Evolutionary conservation across 1,140 invertebrate genomes (phyloP).

Genomic region (Drosophila sturtevanti): DNA sequence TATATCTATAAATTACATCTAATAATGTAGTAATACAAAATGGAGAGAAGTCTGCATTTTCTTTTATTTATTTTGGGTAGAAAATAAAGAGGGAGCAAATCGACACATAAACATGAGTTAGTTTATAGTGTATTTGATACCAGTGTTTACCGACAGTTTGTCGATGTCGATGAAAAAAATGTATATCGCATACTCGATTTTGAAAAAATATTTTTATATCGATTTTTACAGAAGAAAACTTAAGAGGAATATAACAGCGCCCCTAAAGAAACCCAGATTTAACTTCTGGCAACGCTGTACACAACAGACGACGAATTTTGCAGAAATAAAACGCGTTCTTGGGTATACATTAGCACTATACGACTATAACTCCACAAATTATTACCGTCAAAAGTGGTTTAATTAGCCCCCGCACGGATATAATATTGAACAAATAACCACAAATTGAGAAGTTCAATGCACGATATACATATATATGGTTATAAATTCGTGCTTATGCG

Average conservation of each 20-base stretch:
- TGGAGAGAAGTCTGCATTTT: slow-evolving; percentile 28
- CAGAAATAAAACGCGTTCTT: slow-evolving; percentile 35
- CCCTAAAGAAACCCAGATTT: slow-evolving; percentile 27
- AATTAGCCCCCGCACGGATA: neutral
- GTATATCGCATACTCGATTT: neutral
- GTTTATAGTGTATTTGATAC: neutral
- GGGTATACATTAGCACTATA: slow-evolving; percentile 14
- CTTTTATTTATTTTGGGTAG: neutral
- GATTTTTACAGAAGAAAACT: neutral
- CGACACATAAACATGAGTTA: neutral
- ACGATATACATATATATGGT: slow-evolving; percentile 79
- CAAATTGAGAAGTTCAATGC: slow-evolving; percentile 76
- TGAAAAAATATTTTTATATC: neutral
- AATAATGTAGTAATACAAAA: slow-evolving; percentile 60
- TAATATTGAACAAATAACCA: slow-evolving; percentile 30
- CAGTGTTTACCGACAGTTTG: neutral
- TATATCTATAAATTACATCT: slow-evolving; percentile 53
- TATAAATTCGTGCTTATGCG: slow-evolving; percentile 48
- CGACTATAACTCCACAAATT: slow-evolving; percentile 3
- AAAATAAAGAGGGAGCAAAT: neutral
- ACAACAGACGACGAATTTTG: slow-evolving; percentile 52
- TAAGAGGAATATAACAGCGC: neutral
- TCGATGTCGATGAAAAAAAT: neutral
- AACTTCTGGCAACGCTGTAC: slow-evolving; percentile 20
- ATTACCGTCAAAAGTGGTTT: neutral